Conservation (phyloP, 2,797 vertebrate genomes). For the Cynopterus sphinx region DNA sequence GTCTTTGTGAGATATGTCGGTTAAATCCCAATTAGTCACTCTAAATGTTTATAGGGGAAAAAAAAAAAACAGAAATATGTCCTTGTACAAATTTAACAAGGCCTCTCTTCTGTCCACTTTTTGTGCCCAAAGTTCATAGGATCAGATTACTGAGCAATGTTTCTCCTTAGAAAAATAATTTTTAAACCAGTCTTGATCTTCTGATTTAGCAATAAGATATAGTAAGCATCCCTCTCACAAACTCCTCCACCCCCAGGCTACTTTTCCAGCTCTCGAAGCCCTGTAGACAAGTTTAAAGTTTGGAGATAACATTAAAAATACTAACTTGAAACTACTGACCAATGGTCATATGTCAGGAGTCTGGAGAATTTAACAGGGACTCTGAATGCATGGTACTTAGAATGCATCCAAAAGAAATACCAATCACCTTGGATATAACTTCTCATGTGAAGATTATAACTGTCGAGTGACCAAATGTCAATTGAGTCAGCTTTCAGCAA, state of each 20-base stretch:
- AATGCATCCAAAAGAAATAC: constrained; percentile 31
- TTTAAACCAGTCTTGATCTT: constrained; percentile 16
- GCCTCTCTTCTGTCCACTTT: not conserved
- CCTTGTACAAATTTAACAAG: not conserved
- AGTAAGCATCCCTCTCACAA: not conserved
- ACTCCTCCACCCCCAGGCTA: not conserved
- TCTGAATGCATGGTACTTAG: constrained; percentile 17
- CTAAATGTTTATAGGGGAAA: not conserved
- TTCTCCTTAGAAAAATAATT: not conserved
- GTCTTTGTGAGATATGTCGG: not conserved
- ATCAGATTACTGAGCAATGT: not conserved
- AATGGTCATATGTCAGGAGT: not conserved
- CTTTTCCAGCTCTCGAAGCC: not conserved
- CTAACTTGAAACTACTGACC: constrained; percentile 40
- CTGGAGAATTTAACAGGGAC: not conserved
- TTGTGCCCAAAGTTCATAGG: not conserved
- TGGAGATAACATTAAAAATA: constrained; percentile 14
- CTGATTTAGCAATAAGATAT: not conserved
- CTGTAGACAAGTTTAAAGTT: not conserved
- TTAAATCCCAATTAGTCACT: not conserved
- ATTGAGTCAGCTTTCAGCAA: not conserved
- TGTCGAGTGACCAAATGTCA: constrained; percentile 29
- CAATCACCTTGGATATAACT: not conserved
- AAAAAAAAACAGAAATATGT: not conserved
- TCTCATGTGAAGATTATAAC: not conserved